Base-by-base conservation (phyloP, 2,113 vertebrate genomes). In the Anas platyrhynchos region DNA sequence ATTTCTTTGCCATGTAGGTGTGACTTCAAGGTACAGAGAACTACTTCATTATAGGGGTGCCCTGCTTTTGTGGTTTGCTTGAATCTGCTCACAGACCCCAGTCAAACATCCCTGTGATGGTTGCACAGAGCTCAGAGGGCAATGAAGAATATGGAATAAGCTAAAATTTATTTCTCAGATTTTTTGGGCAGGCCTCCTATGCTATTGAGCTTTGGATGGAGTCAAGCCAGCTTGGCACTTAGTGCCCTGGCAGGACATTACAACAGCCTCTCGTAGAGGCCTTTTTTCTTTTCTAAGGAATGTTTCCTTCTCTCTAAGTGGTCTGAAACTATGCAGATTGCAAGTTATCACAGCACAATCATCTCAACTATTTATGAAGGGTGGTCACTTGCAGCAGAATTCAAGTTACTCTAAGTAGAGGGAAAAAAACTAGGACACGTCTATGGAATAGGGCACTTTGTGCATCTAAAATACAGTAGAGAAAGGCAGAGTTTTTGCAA, bases 221-320 rank as follows among this genome's bases (percentile, higher is more conserved):
- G 16, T 27, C 13, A 16, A 36, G 25, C 38, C 59, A 83, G 36
- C 32, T 23, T 75, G 18, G 92, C 86, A 52, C 83, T 80, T 3
- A 7, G 34, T 32, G 38, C 48, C 71, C 67, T 44, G 17, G 6
- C 23, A 5, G 13, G 61, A 18, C 61, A 56, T 43, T 58, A 29
- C 3, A 6, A 1, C 50, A 25, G 32, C 36, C n/a, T 66, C 8
- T 0, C 4, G n/a, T 26, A 20, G 7, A 58, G 41, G 20, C 17
- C 31, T 38, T 61, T 78, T 59, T 5, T 6, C 14, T 36, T 69
- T 16, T 23, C 20, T 3, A 32, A 56, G 38, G 48, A 66, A 31
- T 44, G 29, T 6, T 84, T 78, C 52, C 50, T 68, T 48, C 73
- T 41, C 63, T 43, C 38, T 14, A 6, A 81, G 29, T 6, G 41